Conservation (phyloP, 2,888 invertebrate genomes). For the Pseudococcus jackbeardsleyi region DNA sequence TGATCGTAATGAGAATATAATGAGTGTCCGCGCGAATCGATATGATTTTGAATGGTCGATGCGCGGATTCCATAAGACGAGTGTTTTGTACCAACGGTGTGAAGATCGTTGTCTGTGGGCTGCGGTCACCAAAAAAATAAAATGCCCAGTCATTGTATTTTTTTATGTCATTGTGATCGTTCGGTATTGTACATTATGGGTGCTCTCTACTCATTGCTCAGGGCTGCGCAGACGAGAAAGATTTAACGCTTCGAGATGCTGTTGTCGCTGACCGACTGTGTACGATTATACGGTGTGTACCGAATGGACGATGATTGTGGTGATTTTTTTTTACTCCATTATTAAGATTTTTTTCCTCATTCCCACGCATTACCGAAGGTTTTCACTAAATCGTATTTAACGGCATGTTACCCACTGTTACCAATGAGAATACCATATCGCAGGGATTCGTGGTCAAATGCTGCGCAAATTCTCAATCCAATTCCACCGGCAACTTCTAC, state of each 20-base stretch:
- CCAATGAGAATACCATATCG: not conserved
- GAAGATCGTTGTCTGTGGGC: not conserved
- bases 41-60: not conserved
- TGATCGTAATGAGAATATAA: slow-evolving; percentile 14
- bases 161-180: slow-evolving; percentile 47
- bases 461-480: not conserved
- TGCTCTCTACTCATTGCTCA: not conserved
- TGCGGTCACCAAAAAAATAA: not conserved
- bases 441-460: not conserved
- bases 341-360: slow-evolving; percentile 16
- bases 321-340: slow-evolving; percentile 2
- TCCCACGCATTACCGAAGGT: slow-evolving; percentile 53
- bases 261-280: not conserved
- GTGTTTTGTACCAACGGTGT: not conserved
- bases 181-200: slow-evolving; percentile 56
- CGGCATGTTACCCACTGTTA: not conserved
- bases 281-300: not conserved
- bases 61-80: not conserved
- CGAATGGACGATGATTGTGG: slow-evolving; percentile 38
- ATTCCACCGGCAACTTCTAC: not conserved
- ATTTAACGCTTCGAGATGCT: not conserved
- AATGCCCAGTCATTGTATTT: not conserved
- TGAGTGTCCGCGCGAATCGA: slow-evolving; percentile 23
- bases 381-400: slow-evolving; percentile 22
- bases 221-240: slow-evolving; percentile 29